Conservation (phyloP, 1,140 invertebrate genomes). For the Camponotus floridanus region DNA sequence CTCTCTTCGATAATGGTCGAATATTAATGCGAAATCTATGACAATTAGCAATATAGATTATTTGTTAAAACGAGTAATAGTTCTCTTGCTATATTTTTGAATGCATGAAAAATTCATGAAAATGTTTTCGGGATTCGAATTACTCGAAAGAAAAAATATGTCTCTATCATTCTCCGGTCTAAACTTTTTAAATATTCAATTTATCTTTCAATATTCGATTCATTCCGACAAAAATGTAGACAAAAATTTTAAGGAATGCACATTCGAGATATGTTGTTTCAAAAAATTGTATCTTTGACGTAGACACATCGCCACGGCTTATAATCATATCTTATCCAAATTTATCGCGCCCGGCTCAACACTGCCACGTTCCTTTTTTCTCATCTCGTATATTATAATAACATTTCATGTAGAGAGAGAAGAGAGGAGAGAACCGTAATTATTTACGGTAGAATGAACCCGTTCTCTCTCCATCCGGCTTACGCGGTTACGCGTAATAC, state of each 20-base stretch:
- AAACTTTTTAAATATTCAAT: neutral
- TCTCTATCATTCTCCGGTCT: neutral
- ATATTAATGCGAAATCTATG: conserved; percentile 25
- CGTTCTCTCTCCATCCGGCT: conserved; percentile 16
- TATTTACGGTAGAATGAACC: conserved; percentile 54
- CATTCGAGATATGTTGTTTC: neutral
- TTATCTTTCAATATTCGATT: neutral
- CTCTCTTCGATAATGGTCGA: conserved; percentile 35
- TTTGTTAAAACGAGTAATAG: neutral
- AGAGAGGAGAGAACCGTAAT: conserved; percentile 31
- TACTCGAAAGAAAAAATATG: neutral
- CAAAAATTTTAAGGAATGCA: conserved; percentile 7
- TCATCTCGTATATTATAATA: conserved; percentile 37
- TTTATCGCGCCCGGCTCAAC: conserved; percentile 9
- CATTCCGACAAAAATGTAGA: neutral
- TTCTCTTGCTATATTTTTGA: neutral
- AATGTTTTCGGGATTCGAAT: neutral
- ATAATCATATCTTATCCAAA: conserved; percentile 27
- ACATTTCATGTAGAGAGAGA: conserved; percentile 1
- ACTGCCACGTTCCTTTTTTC: neutral
- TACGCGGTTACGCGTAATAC: conserved; percentile 41
- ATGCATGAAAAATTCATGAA: neutral
- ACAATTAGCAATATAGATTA: neutral
- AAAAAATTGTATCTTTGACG: conserved; percentile 14
- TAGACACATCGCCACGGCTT: conserved; percentile 24